phyloP scores from a whole-genome alignment of 2,888 invertebrate species.

The Drosophila meridiana region DNA sequence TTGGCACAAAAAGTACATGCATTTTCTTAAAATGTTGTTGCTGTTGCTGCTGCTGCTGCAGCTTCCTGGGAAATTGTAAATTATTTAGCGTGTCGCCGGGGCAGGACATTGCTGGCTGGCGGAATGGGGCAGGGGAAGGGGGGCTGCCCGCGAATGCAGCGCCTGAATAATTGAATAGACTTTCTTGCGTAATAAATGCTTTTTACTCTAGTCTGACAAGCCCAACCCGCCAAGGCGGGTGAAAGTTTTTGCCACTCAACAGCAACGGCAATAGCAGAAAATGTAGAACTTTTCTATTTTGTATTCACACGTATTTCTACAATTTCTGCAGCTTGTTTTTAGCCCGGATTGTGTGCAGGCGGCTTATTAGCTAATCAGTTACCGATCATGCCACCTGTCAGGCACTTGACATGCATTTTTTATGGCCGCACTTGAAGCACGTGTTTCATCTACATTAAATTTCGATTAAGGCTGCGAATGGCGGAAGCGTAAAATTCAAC shows the following conservation, averaged over 20 bases:
- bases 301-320: conserved; percentile 34
- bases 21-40: conserved; percentile 65
- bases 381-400: conserved; percentile 59
- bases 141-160: conserved; percentile 34
- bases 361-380: conserved; percentile 54
- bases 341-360: not conserved
- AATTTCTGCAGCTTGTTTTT: conserved; percentile 29
- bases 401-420: conserved; percentile 58
- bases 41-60: conserved; percentile 11
- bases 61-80: conserved; percentile 69
- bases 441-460: conserved; percentile 75
- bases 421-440: conserved; percentile 50
- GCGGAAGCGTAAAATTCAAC: conserved; percentile 38
- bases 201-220: conserved; percentile 68
- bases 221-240: conserved; percentile 42
- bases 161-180: conserved; percentile 82
- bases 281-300: conserved; percentile 36
- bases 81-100: conserved; percentile 69
- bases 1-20: conserved; percentile 68
- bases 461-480: conserved; percentile 58
- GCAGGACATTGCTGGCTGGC: conserved; percentile 15
- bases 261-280: conserved; percentile 4
- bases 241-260: conserved; percentile 66
- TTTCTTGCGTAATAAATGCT: conserved; percentile 80
- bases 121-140: not conserved